phyloP scores from a whole-genome alignment of 2,113 vertebrate species.

The Cnemophilus loriae region DNA sequence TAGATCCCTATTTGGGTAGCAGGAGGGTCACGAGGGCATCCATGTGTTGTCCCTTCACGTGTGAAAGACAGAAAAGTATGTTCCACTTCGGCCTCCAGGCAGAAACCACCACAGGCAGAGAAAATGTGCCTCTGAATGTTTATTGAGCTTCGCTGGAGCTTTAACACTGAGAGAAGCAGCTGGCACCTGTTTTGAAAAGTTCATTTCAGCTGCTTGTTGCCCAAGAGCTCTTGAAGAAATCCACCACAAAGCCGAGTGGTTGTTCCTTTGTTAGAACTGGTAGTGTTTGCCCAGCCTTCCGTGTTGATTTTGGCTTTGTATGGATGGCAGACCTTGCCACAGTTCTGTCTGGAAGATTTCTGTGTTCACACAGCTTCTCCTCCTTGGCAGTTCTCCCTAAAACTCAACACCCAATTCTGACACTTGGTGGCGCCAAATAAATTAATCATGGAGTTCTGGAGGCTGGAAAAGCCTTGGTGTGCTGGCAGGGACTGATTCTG shows the following conservation, averaged over 20 bases:
- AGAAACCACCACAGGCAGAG: neutral
- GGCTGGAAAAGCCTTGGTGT: neutral
- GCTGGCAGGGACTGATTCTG: neutral
- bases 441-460: neutral
- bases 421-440: slow-evolving; percentile 65
- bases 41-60: neutral
- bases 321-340: neutral
- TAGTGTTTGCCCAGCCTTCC: neutral
- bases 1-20: neutral
- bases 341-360: neutral
- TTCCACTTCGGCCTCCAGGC: neutral
- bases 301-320: neutral
- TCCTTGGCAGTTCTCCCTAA: neutral
- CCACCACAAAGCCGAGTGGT: neutral
- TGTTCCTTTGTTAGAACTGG: neutral
- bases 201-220: neutral
- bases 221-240: neutral
- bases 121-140: neutral
- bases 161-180: neutral
- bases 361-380: neutral
- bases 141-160: neutral
- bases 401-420: neutral
- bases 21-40: neutral
- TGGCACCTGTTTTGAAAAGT: neutral
- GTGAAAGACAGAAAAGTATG: neutral